phyloP scores from a whole-genome alignment of 2,888 invertebrate genomes.

The Pyrochroa serraticornis region DNA sequence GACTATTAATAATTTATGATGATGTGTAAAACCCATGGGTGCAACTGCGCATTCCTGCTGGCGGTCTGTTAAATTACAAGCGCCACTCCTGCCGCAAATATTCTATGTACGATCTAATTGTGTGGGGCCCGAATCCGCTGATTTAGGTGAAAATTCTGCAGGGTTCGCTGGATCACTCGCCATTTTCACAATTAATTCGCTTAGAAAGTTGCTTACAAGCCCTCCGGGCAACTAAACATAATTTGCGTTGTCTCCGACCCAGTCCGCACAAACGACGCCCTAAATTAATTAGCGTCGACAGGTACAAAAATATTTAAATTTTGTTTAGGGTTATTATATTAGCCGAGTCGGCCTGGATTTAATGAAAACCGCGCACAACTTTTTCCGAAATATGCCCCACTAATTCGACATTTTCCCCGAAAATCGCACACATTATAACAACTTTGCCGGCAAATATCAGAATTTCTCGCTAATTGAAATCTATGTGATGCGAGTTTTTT shows the following conservation, averaged over 20 bases:
- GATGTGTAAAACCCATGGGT: too few relatives aligned
- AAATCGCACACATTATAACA: too few relatives aligned
- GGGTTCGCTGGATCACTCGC: too few relatives aligned
- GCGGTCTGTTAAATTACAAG: too few relatives aligned
- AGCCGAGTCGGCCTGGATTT: too few relatives aligned
- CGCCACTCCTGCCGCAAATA: too few relatives aligned
- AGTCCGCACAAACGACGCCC: not conserved
- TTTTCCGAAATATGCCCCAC: too few relatives aligned
- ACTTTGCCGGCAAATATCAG: constrained; percentile 3
- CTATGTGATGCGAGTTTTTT: not conserved
- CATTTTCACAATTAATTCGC: constrained; percentile 8
- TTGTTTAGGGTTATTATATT: constrained; percentile 4
- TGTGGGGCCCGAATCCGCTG: constrained; percentile 14
- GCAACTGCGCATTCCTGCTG: too few relatives aligned
- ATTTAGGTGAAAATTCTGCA: constrained; percentile 19
- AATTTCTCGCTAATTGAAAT: constrained; percentile 15
- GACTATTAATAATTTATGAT: not conserved
- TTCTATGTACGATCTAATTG: not conserved
- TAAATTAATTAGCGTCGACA: constrained; percentile 14
- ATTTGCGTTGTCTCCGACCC: not conserved
- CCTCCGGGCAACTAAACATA: constrained; percentile 7
- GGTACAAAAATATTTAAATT: constrained; percentile 21
- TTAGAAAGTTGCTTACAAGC: constrained; percentile 17
- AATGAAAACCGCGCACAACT: too few relatives aligned
- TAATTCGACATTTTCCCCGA: too few relatives aligned